These are phyloP conservation scores for Nymphalis c-album DNA, from an alignment of 2,888 invertebrate species.

Conservation along the genomic window DNA sequence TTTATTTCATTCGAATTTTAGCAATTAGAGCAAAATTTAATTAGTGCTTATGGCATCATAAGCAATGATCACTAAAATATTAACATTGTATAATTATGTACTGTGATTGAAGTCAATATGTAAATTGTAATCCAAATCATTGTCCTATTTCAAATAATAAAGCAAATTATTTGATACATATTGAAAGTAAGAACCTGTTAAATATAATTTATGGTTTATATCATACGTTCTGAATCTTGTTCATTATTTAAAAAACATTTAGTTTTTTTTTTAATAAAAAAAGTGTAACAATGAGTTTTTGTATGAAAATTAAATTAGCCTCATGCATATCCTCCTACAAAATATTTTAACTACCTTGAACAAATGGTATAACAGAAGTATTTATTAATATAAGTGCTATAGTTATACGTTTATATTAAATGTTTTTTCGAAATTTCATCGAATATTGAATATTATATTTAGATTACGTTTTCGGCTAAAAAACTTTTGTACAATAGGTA, in stretches of 20 bases:
- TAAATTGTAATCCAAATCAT: background rate
- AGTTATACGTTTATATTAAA: background rate
- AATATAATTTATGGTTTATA: no score
- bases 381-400: background rate
- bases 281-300: background rate
- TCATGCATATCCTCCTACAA: slow-evolving; percentile 7
- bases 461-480: no score
- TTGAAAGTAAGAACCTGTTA: no score
- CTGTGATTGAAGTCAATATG: background rate
- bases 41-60: slow-evolving; percentile 1
- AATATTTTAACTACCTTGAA: background rate
- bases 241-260: background rate
- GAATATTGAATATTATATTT: background rate
- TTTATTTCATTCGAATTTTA: background rate
- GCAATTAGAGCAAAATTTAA: background rate
- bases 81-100: background rate
- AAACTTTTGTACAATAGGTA: no score
- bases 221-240: no score
- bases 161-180: no score
- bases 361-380: background rate
- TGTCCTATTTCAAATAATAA: no score
- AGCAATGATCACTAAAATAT: background rate
- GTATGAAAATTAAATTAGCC: background rate
- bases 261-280: background rate
- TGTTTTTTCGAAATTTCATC: background rate